Evolutionary conservation across 2,113 vertebrate genomes (phyloP).

Genomic region (Gasterosteus aculeatus): DNA sequence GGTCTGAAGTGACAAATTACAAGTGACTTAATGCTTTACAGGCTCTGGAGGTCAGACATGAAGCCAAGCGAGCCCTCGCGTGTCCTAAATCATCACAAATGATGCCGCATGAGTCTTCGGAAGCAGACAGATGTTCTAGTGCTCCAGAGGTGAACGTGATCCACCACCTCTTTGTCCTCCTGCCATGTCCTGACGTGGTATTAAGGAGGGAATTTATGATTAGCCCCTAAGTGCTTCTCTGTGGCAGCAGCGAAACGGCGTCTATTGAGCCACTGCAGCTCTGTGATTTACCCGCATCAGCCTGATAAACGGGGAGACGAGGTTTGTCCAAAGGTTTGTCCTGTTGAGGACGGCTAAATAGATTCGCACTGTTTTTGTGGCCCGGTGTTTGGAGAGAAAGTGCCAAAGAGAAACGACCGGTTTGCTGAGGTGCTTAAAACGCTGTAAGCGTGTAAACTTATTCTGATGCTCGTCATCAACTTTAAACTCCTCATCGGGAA

Average conservation of each 20-base stretch:
- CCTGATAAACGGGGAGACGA: slow-evolving; percentile 40
- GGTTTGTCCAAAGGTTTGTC: not conserved
- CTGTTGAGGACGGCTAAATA: not conserved
- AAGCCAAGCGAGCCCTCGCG: slow-evolving; percentile 20
- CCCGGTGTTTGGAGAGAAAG: not conserved
- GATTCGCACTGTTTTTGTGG: not conserved
- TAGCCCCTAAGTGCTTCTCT: slow-evolving; percentile 66
- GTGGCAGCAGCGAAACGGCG: slow-evolving; percentile 36
- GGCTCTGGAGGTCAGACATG: slow-evolving; percentile 34
- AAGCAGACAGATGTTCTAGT: slow-evolving; percentile 71
- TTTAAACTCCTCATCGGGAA: slow-evolving; percentile 3
- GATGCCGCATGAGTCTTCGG: slow-evolving; percentile 30
- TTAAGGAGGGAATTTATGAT: slow-evolving; percentile 67
- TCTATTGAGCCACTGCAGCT: slow-evolving; percentile 53
- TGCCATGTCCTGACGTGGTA: slow-evolving; percentile 66
- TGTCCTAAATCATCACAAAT: slow-evolving; percentile 49
- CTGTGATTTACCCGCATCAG: slow-evolving; percentile 56
- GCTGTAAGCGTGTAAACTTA: not conserved
- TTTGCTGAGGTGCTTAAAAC: not conserved
- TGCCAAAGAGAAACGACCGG: too few species aligned
- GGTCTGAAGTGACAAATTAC: slow-evolving; percentile 31
- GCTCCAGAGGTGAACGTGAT: slow-evolving; percentile 71
- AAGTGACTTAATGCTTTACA: slow-evolving; percentile 33
- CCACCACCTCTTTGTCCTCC: slow-evolving; percentile 64
- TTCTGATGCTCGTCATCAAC: not conserved